These are phyloP conservation scores for Aurelia sp. DNA, from an alignment of 30 jellyfish, hydroid and myxozoan genomes.

Conservation along the genomic window DNA sequence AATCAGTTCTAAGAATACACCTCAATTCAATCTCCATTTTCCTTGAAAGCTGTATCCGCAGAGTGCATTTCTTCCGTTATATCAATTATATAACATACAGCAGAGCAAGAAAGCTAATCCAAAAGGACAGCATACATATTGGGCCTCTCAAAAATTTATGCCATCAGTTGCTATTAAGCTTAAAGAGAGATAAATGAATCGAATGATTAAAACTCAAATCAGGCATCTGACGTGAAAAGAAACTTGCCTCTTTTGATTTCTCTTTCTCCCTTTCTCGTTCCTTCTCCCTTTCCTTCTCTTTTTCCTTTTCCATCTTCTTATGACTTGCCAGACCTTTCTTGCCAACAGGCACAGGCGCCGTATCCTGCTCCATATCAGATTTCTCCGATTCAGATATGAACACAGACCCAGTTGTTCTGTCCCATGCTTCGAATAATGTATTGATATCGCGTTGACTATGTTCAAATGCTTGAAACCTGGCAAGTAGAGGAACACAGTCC, in stretches of 20 bases:
- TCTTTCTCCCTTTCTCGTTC: constrained; percentile 60
- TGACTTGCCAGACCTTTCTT: constrained; percentile 77
- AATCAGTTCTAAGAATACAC: no score
- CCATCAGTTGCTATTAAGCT: no score
- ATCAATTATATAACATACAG: no score
- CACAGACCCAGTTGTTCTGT: constrained; percentile 90
- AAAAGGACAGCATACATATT: no score
- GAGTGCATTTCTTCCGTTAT: no score
- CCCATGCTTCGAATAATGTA: constrained; percentile 90
- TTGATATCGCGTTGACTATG: constrained; percentile 62
- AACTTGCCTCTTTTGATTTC: constrained; percentile 52
- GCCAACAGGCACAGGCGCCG: constrained; percentile 53
- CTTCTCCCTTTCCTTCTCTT: constrained; percentile 75
- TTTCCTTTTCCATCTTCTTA: constrained; percentile 77
- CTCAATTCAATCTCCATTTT: no score
- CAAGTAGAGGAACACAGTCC: neutral
- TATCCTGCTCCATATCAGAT: constrained; percentile 76
- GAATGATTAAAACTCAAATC: no score
- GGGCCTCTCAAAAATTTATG: no score
- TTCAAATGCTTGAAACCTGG: constrained; percentile 85
- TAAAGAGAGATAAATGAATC: no score
- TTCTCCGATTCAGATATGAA: constrained; percentile 80
- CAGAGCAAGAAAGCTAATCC: no score
- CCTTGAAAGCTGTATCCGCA: no score
- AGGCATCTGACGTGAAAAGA: no score